A percentile compares a stretch with the other conserved stretches of the same genome.
Evolutionary conservation across 1,140 invertebrate genomes (phyloP).

Genomic region (Anoplophora glabripennis): DNA sequence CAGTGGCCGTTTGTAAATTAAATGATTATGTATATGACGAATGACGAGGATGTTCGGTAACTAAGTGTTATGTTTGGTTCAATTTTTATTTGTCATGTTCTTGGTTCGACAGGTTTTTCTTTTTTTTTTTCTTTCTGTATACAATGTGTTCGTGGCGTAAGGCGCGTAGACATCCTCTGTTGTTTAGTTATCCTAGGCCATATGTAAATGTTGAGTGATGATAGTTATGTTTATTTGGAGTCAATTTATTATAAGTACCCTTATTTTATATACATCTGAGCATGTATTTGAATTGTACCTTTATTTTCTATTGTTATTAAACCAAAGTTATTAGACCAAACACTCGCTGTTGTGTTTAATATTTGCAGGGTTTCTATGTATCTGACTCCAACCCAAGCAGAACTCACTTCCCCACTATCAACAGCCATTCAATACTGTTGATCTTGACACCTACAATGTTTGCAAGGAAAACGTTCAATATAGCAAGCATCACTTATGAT

Average conservation of each 20-base stretch:
- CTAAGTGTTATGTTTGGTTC: conserved; percentile 35
- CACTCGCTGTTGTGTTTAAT: conserved; percentile 40
- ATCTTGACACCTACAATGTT: no score
- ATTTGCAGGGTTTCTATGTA: conserved; percentile 32
- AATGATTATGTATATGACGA: conserved; percentile 31
- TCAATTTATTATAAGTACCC: conserved; percentile 37
- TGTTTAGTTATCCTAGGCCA: conserved; percentile 45
- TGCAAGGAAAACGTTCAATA: no score
- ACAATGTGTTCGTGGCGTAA: conserved; percentile 42
- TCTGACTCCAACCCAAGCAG: conserved; percentile 9
- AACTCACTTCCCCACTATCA: conserved; percentile 5
- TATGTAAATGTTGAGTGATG: conserved; percentile 46
- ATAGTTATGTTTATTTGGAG: conserved; percentile 41
- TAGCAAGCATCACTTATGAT: no score
- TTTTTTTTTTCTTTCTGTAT: conserved; percentile 22
- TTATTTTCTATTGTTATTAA: conserved; percentile 49
- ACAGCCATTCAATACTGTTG: no score
- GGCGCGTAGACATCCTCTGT: conserved; percentile 46
- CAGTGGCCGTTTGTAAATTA: conserved; percentile 39
- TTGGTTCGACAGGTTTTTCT: conserved; percentile 32
- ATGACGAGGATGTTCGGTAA: conserved; percentile 45
- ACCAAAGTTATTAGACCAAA: conserved; percentile 49
- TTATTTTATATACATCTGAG: conserved; percentile 40
- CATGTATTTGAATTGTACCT: conserved; percentile 49
- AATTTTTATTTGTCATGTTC: conserved; percentile 30